These are phyloP conservation scores for Corythaeola cristata DNA, from an alignment of 2,113 vertebrate genomes.

Conservation along the genomic window DNA sequence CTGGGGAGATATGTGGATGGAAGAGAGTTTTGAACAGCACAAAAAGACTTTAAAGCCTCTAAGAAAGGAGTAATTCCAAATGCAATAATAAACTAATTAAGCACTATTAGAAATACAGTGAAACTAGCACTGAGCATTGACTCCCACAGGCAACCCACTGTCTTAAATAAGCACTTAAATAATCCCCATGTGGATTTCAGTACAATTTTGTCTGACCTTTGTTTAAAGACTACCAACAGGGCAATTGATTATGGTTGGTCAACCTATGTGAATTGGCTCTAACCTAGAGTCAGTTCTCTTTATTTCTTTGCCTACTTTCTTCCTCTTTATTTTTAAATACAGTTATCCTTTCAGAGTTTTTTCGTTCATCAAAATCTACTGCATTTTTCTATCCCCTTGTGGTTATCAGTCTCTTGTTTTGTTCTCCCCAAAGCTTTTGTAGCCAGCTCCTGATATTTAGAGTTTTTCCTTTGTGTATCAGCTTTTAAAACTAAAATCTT, in stretches of 20 bases:
- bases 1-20: background rate
- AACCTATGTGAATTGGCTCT: background rate
- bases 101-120: slow-evolving; percentile 5
- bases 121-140: background rate
- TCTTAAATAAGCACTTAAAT: slow-evolving; percentile 63
- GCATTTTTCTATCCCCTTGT: background rate
- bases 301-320: background rate
- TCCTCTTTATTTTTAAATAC: background rate
- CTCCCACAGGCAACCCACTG: slow-evolving; percentile 31
- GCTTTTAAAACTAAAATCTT: background rate
- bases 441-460: background rate
- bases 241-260: slow-evolving; percentile 26
- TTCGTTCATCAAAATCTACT: background rate
- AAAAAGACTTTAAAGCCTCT: background rate
- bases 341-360: background rate
- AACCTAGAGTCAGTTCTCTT: background rate
- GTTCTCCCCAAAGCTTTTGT: background rate
- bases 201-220: slow-evolving; percentile 62
- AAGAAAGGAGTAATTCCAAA: slow-evolving; percentile 13
- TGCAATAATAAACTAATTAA: slow-evolving; percentile 59
- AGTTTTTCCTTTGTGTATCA: background rate
- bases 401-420: background rate
- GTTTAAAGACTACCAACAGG: slow-evolving; percentile 38
- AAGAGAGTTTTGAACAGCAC: background rate
- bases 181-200: slow-evolving; percentile 48